Conservation (phyloP, 1,140 invertebrate species). For the Drosophila baimaii region DNA sequence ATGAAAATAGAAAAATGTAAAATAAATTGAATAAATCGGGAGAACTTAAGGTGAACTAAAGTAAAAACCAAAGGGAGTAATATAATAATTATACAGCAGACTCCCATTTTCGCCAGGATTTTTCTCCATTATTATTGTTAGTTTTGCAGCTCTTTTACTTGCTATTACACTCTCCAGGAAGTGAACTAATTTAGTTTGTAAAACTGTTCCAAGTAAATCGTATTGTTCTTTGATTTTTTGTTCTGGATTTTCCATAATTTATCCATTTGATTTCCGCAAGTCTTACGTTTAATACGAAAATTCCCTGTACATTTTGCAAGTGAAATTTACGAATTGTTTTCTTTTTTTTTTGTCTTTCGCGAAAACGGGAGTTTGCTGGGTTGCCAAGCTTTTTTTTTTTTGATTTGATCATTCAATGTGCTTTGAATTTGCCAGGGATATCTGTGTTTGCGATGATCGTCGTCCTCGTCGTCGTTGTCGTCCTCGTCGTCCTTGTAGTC, state of each 20-base stretch:
- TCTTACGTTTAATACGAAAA: background rate
- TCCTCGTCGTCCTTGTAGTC: background rate
- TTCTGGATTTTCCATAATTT: background rate
- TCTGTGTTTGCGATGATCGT: background rate
- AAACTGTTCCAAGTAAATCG: too few relatives aligned
- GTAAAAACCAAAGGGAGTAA: too few relatives aligned
- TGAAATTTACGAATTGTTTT: background rate
- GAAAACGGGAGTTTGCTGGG: background rate
- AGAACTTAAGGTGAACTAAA: background rate
- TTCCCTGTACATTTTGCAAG: conserved; percentile 9
- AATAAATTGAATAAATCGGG: background rate
- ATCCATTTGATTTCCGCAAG: too few relatives aligned
- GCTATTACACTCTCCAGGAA: too few relatives aligned
- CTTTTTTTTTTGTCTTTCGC: background rate
- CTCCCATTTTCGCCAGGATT: background rate
- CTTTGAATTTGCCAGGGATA: conserved; percentile 10
- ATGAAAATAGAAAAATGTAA: background rate
- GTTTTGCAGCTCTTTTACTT: too few relatives aligned
- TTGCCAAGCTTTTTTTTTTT: conserved; percentile 2
- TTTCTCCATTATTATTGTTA: background rate
- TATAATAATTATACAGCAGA: background rate
- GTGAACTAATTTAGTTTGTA: too few relatives aligned
- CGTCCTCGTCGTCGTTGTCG: too few relatives aligned
- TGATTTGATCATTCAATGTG: background rate
- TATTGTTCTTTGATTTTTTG: background rate